Percentiles rank a stretch among this genome's conserved stretches.
Evolutionary conservation across 2,113 vertebrate species (phyloP).

Genomic region (Aegithalos caudatus): DNA sequence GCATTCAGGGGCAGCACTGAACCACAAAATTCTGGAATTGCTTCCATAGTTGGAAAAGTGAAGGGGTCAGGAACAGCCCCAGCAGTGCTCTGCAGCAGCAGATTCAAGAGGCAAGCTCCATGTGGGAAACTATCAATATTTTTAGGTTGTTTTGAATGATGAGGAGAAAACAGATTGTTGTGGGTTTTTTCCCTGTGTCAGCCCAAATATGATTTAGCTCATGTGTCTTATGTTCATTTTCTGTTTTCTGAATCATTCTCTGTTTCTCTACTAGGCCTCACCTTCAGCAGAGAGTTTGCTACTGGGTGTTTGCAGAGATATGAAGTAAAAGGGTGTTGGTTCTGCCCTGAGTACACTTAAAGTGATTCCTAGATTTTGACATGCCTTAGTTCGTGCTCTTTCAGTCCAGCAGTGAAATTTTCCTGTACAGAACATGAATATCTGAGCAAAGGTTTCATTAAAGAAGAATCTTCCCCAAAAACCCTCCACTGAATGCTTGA

Average conservation of each 20-base stretch:
- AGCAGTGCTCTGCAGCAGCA: background rate
- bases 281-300: background rate
- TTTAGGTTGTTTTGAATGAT: background rate
- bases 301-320: background rate
- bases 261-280: background rate
- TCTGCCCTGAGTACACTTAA: background rate
- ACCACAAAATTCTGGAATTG: background rate
- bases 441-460: background rate
- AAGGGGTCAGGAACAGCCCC: background rate
- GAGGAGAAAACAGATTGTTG: background rate
- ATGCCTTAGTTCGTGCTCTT: background rate
- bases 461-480: background rate
- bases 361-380: background rate
- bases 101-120: background rate
- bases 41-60: background rate
- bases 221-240: background rate
- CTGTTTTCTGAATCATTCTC: background rate
- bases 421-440: background rate
- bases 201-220: background rate
- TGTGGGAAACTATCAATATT: background rate
- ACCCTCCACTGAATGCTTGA: rapidly evolving
- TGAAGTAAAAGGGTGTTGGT: background rate
- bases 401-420: background rate
- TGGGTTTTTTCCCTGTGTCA: background rate
- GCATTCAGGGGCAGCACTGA: background rate